These are phyloP conservation scores for Antheraea assamensis DNA, from an alignment of 2,888 invertebrate species.

Conservation along the genomic window DNA sequence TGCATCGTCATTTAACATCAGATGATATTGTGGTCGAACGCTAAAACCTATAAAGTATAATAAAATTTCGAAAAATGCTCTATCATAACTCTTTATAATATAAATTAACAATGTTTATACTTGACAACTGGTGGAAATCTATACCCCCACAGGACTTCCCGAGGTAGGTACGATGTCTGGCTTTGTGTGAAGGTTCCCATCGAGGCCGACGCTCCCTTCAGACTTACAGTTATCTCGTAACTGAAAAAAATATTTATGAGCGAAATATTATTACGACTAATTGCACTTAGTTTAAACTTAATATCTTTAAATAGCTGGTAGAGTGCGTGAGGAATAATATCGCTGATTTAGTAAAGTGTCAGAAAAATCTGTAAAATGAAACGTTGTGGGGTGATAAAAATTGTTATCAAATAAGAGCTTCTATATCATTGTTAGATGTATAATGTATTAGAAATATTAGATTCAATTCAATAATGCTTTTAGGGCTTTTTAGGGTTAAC, in stretches of 20 bases:
- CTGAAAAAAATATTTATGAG: constrained; percentile 56
- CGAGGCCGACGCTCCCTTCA: constrained; percentile 91
- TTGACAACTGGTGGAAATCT: constrained; percentile 88
- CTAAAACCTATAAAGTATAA: no score
- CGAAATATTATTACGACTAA: neutral
- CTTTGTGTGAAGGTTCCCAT: constrained; percentile 89
- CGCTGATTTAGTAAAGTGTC: neutral
- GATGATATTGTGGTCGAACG: no score
- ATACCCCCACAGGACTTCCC: constrained; percentile 92
- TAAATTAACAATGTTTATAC: constrained; percentile 23
- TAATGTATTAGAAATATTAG: no score
- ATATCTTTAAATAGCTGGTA: no score
- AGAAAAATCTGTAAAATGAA: constrained; percentile 3
- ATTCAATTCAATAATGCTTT: no score
- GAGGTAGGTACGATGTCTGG: constrained; percentile 89
- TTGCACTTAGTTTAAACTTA: no score
- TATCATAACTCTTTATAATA: neutral
- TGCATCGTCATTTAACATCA: no score
- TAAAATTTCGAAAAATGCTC: neutral
- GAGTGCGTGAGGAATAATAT: no score
- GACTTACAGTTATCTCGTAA: constrained; percentile 90
- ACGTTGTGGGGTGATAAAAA: neutral
- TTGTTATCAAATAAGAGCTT: neutral
- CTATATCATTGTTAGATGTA: neutral
- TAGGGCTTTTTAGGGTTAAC: no score